A percentile compares a stretch with the other conserved stretches of the same genome.
phyloP scores from a whole-genome alignment of 2,888 invertebrate species.

The Meganola albula region DNA sequence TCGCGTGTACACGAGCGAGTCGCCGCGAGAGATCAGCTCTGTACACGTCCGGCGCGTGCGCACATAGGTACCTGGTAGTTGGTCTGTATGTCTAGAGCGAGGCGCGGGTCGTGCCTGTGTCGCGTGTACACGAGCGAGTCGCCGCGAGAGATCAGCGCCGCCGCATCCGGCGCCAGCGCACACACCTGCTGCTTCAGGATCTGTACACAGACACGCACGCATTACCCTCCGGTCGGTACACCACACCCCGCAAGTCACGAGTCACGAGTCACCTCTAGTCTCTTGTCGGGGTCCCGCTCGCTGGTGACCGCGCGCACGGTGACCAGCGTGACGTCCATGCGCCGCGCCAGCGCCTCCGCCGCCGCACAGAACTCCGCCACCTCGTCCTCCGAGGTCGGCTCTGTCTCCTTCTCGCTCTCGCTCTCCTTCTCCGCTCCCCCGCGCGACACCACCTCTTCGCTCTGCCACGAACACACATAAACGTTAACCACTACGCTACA shows the following conservation, averaged over 20 bases:
- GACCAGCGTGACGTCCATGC: not conserved
- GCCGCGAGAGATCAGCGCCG: conserved; percentile 85
- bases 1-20: conserved; percentile 83
- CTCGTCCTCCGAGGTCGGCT: not conserved
- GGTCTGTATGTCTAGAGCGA: conserved; percentile 77
- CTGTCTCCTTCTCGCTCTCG: too few relatives aligned
- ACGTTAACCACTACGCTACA: too few relatives aligned
- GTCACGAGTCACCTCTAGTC: not conserved
- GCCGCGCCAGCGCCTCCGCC: not conserved
- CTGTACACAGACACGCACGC: conserved; percentile 39
- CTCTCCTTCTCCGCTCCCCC: conserved; percentile 35
- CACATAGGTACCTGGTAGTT: conserved; percentile 55
- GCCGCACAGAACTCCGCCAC: conserved; percentile 40
- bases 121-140: conserved; percentile 84
- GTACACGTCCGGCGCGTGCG: conserved; percentile 84
- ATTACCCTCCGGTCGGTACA: not conserved
- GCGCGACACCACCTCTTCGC: conserved; percentile 33
- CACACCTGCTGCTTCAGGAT: conserved; percentile 80
- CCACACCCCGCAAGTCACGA: too few relatives aligned
- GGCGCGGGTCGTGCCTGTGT: conserved; percentile 74
- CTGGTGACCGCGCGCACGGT: not conserved
- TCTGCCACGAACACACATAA: too few relatives aligned
- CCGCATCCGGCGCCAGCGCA: conserved; percentile 84
- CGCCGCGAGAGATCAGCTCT: conserved; percentile 85
- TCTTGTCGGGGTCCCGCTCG: not conserved